A percentile compares a stretch with the other conserved stretches of the same genome.
Conservation (phyloP, 2,797 vertebrate species). For the Aulostomus chinensis region DNA sequence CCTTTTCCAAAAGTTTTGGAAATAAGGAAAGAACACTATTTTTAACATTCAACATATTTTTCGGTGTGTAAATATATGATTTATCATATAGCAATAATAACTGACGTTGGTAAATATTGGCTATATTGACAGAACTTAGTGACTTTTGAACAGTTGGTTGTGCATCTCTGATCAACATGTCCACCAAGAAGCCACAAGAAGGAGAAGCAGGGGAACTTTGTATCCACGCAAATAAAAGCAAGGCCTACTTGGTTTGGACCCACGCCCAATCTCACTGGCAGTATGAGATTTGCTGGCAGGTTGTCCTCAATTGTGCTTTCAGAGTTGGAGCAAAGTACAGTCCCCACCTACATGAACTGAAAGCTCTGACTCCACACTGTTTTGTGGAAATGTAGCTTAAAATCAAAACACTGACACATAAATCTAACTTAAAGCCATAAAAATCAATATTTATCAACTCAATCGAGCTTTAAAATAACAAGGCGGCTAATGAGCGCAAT, state of each 20-base stretch:
- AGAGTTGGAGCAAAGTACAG: constrained; percentile 61
- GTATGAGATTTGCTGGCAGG: constrained; percentile 53
- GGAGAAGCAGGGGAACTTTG: background rate
- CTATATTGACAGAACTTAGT: too few relatives aligned
- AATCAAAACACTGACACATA: background rate
- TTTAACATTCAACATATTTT: too few relatives aligned
- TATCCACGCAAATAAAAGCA: constrained; percentile 16
- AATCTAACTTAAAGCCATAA: too few relatives aligned
- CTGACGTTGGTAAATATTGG: too few relatives aligned
- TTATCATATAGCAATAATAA: too few relatives aligned
- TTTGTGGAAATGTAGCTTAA: constrained; percentile 11
- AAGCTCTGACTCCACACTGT: constrained; percentile 26
- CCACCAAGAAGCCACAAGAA: too few relatives aligned
- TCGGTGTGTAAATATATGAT: too few relatives aligned
- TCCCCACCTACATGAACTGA: constrained; percentile 59
- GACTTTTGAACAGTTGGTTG: too few relatives aligned
- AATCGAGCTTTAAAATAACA: constrained; percentile 16
- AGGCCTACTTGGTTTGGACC: constrained; percentile 25
- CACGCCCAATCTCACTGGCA: constrained; percentile 29
- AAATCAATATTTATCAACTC: constrained; percentile 9
- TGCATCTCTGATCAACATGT: too few relatives aligned
- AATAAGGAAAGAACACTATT: too few relatives aligned
- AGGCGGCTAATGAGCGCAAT: constrained; percentile 19
- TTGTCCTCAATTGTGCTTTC: constrained; percentile 65
- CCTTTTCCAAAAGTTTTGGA: too few relatives aligned